Evolutionary conservation across 2,797 vertebrate genomes (phyloP), one percentile per base, ranked within the genome.

Genomic region (Epinephelus malabaricus): DNA sequence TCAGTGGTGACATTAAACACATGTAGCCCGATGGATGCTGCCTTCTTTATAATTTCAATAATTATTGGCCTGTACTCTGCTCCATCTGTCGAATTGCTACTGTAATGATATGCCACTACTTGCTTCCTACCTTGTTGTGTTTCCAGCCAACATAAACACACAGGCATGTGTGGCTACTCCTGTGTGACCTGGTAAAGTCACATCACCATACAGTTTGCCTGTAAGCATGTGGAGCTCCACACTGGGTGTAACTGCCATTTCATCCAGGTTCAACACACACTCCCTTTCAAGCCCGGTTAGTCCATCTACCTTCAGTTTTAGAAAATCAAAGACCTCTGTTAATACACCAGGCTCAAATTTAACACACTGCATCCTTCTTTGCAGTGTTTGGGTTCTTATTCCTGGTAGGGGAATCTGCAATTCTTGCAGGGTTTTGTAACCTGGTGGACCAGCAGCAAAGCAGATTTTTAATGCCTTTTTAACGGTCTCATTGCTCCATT

Each of bases 181-280:
- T 21, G 18, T n/a, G 34, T 60, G 27, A 58, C 14, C 14, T 17
- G 55, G 27, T 13, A n/a, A 38, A 13, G 34, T 60, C 19, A 40
- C 58, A 38, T 60, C 58, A 11, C 19, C 30, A 40, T 13, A 38
- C 11, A 12, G 34, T 6, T 13, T 12, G 4, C 30, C 64, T 70
- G 66, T 54, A 77, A 66, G 51, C 45, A 71, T 15, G 6, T 63
- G 25, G 1, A 30, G 14, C 13, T 54, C 53, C 53, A 54, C 43
- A 45, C 43, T 15, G 10, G 43, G 43, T 21, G 19, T 21, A 7
- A 23, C 0, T n/a, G 2, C 18, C 45, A 34, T 49, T 34, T 50
- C 12, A 14, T 50, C 25, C 3, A n/a, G n/a, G 6, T 25, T 21
- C 63, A 34, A 4, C 18, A 46, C 43, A 23, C 43, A 30, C 18